phyloP scores from a whole-genome alignment of 2,888 invertebrate species.

The Oscheius sp. region DNA sequence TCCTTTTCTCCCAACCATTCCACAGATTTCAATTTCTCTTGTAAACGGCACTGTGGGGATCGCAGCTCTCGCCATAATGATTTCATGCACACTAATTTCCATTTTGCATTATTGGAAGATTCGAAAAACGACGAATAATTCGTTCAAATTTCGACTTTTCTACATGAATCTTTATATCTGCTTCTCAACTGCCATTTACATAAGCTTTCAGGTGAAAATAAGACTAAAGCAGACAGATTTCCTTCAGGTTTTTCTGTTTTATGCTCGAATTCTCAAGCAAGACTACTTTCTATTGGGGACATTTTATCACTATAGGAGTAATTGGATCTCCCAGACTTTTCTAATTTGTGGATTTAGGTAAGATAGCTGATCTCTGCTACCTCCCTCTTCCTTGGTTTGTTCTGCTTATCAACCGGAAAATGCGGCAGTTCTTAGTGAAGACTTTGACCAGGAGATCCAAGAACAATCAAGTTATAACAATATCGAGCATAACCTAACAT shows the following conservation, averaged over 20 bases:
- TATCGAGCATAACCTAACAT: too few relatives aligned
- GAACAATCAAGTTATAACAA: too few relatives aligned
- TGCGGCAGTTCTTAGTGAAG: neutral
- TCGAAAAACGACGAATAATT: neutral
- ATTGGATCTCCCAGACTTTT: neutral
- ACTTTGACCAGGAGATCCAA: too few relatives aligned
- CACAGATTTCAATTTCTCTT: neutral
- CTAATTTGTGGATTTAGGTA: neutral
- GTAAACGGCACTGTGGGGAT: neutral
- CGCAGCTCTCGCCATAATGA: neutral
- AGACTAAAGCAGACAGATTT: neutral
- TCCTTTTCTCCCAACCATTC: neutral
- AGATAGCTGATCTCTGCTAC: slow-evolving; percentile 8
- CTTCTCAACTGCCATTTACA: neutral
- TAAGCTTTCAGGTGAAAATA: neutral
- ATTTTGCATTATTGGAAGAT: neutral
- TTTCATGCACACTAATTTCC: neutral
- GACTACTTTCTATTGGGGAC: neutral
- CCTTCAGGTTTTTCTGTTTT: neutral
- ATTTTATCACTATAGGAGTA: slow-evolving; percentile 1
- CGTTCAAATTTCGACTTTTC: neutral
- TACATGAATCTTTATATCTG: neutral
- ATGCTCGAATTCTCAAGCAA: neutral
- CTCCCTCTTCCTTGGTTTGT: slow-evolving; percentile 15
- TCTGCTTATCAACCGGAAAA: neutral